Percentiles rank a stretch among this genome's conserved stretches.
Evolutionary conservation across 1,140 invertebrate species (phyloP).

Genomic region (Oncopodura yosiiana): DNA sequence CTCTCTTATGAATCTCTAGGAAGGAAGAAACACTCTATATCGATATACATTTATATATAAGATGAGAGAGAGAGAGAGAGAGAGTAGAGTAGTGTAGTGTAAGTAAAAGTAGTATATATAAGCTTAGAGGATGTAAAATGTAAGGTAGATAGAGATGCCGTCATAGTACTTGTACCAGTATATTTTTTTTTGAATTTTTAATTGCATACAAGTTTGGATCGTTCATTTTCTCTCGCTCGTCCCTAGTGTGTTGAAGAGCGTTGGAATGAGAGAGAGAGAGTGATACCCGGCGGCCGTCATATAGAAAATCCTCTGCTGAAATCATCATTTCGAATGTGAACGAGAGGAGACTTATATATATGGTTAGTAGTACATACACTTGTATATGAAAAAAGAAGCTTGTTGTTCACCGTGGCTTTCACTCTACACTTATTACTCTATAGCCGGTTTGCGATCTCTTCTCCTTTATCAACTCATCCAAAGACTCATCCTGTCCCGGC

Average conservation of each 20-base stretch:
- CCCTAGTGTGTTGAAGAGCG: conserved; percentile 22
- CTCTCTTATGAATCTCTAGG: background rate
- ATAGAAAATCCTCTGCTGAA: conserved; percentile 23
- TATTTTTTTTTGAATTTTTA: conserved; percentile 36
- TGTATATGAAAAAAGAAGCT: no score
- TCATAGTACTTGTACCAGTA: background rate
- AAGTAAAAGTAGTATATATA: no score
- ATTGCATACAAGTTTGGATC: conserved; percentile 31
- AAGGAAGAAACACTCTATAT: no score
- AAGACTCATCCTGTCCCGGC: conserved; percentile 14
- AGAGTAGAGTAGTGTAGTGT: no score
- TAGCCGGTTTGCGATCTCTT: conserved; percentile 21
- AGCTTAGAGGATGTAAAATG: no score
- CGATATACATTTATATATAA: no score
- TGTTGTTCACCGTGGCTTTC: no score
- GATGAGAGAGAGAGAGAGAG: background rate
- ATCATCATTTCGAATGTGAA: conserved; percentile 26
- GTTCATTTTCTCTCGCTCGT: conserved; percentile 23
- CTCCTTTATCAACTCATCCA: conserved; percentile 24
- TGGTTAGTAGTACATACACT: background rate
- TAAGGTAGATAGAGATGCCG: no score
- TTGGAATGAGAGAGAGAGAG: conserved; percentile 2
- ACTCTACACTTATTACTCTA: no score
- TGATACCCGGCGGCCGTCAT: conserved; percentile 28
- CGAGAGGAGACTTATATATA: background rate